Conservation (phyloP, 30 jellyfish, hydroid and myxozoan genomes). For the Nemopilema nomurai region DNA sequence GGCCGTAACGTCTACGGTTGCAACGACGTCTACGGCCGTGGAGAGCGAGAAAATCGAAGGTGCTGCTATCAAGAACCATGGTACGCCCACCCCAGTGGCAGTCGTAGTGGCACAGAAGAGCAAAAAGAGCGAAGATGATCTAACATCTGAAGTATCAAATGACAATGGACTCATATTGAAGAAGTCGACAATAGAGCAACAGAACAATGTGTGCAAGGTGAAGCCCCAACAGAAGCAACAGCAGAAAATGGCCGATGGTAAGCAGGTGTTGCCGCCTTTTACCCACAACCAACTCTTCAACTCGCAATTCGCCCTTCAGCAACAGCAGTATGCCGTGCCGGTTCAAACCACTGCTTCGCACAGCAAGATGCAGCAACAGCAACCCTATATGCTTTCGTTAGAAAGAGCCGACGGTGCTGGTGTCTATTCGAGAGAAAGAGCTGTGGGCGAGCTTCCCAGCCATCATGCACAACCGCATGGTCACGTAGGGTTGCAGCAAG, state of each 20-base stretch:
- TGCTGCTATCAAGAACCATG: slow-evolving; percentile 34
- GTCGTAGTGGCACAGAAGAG: slow-evolving; percentile 45
- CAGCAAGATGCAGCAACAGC: slow-evolving; percentile 33
- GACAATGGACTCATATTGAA: slow-evolving; percentile 30
- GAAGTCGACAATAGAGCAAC: slow-evolving; percentile 65
- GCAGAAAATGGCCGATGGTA: slow-evolving; percentile 47
- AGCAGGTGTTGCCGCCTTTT: slow-evolving; percentile 39
- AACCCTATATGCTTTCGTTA: slow-evolving; percentile 35
- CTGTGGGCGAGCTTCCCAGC: slow-evolving; percentile 44
- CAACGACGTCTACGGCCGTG: slow-evolving; percentile 42
- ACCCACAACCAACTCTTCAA: slow-evolving; percentile 52
- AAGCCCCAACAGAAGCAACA: slow-evolving; percentile 93
- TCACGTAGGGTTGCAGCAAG: slow-evolving; percentile 54
- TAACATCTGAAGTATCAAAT: slow-evolving; percentile 23
- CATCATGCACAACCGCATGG: slow-evolving; percentile 66
- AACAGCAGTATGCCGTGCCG: slow-evolving; percentile 53
- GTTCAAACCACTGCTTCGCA: slow-evolving; percentile 36
- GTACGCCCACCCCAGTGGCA: slow-evolving; percentile 60
- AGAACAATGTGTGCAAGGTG: slow-evolving; percentile 88
- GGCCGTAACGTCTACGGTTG: slow-evolving; percentile 41
- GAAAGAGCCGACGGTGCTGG: slow-evolving; percentile 34
- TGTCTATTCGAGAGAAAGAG: slow-evolving; percentile 48
- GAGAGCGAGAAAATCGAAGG: slow-evolving; percentile 29
- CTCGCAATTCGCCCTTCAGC: slow-evolving; percentile 51
- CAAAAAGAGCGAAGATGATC: slow-evolving; percentile 24